Evolutionary conservation across 2,113 vertebrate species (phyloP).

Genomic region (Micronycteris hirsuta): DNA sequence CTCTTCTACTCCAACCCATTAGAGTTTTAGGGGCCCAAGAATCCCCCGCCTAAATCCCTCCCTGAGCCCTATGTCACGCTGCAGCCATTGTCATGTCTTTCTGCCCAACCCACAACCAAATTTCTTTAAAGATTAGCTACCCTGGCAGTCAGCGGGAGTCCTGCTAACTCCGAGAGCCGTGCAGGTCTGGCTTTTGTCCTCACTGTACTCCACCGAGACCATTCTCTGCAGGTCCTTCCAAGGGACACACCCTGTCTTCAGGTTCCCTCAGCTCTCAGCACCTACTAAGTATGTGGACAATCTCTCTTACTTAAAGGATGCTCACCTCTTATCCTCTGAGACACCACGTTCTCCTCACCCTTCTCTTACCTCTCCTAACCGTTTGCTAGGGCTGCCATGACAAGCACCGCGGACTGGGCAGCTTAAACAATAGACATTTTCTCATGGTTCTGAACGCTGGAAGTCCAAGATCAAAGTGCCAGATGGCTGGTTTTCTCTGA

Average conservation of each 20-base stretch:
- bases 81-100: background rate
- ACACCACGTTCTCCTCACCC: background rate
- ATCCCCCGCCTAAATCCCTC: background rate
- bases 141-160: background rate
- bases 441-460: background rate
- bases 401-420: background rate
- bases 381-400: background rate
- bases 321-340: background rate
- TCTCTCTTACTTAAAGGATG: background rate
- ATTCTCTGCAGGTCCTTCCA: background rate
- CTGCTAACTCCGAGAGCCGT: background rate
- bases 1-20: background rate
- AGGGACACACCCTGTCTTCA: background rate
- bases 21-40: background rate
- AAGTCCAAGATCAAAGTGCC: background rate
- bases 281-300: background rate
- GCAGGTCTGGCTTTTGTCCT: background rate
- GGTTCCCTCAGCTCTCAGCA: background rate
- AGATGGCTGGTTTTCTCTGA: background rate
- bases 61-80: no score
- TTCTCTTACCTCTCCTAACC: background rate
- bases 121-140: background rate
- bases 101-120: background rate
- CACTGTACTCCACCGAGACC: background rate
- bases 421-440: background rate